Base-by-base conservation (phyloP, 2,113 vertebrate species). In the Copsychus sechellarum region DNA sequence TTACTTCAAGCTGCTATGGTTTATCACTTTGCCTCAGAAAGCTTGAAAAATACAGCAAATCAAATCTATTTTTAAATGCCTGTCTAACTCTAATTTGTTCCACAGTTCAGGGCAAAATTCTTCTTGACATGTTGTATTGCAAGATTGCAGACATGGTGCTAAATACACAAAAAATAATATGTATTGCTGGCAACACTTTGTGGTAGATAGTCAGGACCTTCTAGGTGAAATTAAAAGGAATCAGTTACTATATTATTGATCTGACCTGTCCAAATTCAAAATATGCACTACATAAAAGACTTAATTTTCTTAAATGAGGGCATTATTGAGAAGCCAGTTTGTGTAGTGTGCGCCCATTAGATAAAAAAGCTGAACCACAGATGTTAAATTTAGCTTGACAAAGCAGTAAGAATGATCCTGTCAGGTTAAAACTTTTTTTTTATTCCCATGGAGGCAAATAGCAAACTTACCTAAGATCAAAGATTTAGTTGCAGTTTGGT, bases 21-120 rank as follows among this genome's bases (percentile, higher is more conserved):
- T 93, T 94, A 92, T 92, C 91, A 82, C 57, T 96, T 85, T 77
- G 42, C 79, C 65, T 91, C 86, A 95, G 73, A 94, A 90, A 93
- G 71, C 78, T 47, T 86, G 60, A 65, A 94, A 82, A 96, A 89
- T 84, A 66, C 18, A 79, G 91, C 82, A 87, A 91, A 88, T 87
- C 79, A 88, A 95, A 95, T 93, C 91, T 95, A 81, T 12, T 97
- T 95, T 88, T 67, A 90, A 96, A 96, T 80, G 83, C 69, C 50
- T 92, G 74, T 78, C 86, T 95, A 72, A 21, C 28, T 92, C 85
- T 86, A 91, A 94, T 94, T 96, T 91, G 88, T 93, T 96, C 88
- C 42, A 91, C 53, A 72, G 61, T 64, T 90, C 69, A 88, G 42
- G 71, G 34, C 20, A 93, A 92, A 93, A 70, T 38, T 92, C 22